Percentiles rank a stretch among this genome's conserved stretches.
phyloP scores from a whole-genome alignment of 1,140 invertebrate genomes.

The Drosophila mojavensis region DNA sequence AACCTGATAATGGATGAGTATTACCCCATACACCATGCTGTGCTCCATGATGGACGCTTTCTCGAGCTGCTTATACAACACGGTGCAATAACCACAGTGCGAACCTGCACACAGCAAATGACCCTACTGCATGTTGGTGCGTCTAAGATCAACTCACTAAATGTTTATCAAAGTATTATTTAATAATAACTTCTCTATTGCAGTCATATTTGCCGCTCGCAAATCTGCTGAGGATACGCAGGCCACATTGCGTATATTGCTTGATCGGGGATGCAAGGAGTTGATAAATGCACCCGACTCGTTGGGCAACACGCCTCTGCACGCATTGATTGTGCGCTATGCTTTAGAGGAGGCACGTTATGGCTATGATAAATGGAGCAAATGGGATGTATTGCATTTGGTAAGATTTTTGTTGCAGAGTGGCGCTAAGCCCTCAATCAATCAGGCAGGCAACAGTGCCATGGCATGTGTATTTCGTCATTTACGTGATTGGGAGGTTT shows the following conservation, averaged over 20 bases:
- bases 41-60: constrained; percentile 88
- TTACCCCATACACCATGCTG: constrained; percentile 90
- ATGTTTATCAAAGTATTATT: constrained; percentile 9
- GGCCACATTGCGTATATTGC: constrained; percentile 87
- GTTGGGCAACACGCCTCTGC: constrained; percentile 87
- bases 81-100: constrained; percentile 88
- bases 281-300: constrained; percentile 90
- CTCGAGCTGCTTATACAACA: constrained; percentile 87
- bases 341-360: constrained; percentile 89
- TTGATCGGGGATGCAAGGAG: constrained; percentile 89
- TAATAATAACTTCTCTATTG: neutral
- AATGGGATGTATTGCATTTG: constrained; percentile 89
- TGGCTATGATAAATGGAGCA: constrained; percentile 89
- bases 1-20: constrained; percentile 91
- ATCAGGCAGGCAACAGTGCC: constrained; percentile 89
- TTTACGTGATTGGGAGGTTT: constrained; percentile 91
- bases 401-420: constrained; percentile 87
- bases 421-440: constrained; percentile 88
- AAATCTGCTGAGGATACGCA: constrained; percentile 90
- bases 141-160: constrained; percentile 21
- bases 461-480: constrained; percentile 90
- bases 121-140: constrained; percentile 88
- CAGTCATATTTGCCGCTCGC: constrained; percentile 87
- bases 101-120: constrained; percentile 90
- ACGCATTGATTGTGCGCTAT: constrained; percentile 89